Evolutionary conservation across 1,140 invertebrate genomes (phyloP), one percentile per base, ranked within the genome.

Genomic region (Lysiphlebus fabarum): DNA sequence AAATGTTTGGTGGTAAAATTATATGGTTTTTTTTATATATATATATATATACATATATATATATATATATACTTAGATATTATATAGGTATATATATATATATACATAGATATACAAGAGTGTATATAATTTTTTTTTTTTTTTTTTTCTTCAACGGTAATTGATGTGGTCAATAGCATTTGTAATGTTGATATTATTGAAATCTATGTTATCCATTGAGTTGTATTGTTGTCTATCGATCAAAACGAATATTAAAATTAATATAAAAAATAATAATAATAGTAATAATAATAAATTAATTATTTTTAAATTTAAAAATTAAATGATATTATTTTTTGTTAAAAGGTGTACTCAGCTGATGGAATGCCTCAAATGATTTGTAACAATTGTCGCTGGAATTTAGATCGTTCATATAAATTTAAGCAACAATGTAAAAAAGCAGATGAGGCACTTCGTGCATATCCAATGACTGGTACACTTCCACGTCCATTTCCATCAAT

Each of bases 301-400:
- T 45, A 45, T n/a, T 12, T 2, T 9, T 36, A 38, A 11, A 34
- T 53, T 14, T 8, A 8, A 38, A n/a, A 40, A 11, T n/a, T 26
- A n/a, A 6, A 53, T 8, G n/a, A 12, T 26, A 14, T 33, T 37
- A 44, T 47, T 62, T n/a, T 70, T 55, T 58, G 72, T 66, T 76
- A 53, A 59, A 57, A 90, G 88, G 86, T 88, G 0, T 87, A 85
- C 63, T 79, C 83, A 62, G 85, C 85, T 10, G 89, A 90, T 72
- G 86, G 85, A 57, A 87, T 90, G 86, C 88, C 88, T 1, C 76
- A 83, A 55, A 83, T 82, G 67, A 88, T 90, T 42, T 90, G 89
- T 64, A 77, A 76, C 11, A 81, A 81, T 45, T 90, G 89, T 62
- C 84, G 84, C 4, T 81, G 83, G 65, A 85, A 87, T 49, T 82